phyloP scores from a whole-genome alignment of 2,797 vertebrate genomes.

The Mormyrops boulengeri region DNA sequence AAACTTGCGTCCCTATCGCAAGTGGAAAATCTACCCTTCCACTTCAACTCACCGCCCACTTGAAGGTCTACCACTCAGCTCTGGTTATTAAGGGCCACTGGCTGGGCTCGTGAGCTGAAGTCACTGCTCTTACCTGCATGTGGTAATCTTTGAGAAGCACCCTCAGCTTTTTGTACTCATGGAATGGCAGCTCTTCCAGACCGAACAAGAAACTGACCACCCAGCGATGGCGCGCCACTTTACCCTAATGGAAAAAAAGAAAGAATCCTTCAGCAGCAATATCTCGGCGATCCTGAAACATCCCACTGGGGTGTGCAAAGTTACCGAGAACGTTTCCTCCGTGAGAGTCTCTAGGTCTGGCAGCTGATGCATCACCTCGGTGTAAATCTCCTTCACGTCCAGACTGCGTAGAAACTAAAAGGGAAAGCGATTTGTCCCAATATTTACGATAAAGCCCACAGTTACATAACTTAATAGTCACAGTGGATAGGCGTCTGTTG shows the following conservation, averaged over 20 bases:
- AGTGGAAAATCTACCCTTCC: background rate
- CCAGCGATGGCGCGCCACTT: conserved; percentile 84
- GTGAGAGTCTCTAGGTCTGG: conserved; percentile 81
- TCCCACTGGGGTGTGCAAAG: background rate
- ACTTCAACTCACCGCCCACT: background rate
- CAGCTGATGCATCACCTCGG: conserved; percentile 72
- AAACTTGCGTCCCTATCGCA: background rate
- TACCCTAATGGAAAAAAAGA: conserved; percentile 55
- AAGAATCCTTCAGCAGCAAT: background rate
- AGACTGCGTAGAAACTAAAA: conserved; percentile 77
- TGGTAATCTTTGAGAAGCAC: conserved; percentile 75
- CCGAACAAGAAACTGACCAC: conserved; percentile 86
- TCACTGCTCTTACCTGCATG: conserved; percentile 74
- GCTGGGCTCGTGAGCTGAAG: too few species aligned
- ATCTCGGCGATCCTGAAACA: background rate
- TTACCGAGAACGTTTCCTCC: conserved; percentile 70
- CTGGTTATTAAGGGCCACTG: background rate
- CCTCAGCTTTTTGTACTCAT: conserved; percentile 86
- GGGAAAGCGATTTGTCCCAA: background rate
- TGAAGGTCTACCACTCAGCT: background rate
- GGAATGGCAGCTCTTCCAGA: conserved; percentile 50
- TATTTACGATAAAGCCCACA: background rate
- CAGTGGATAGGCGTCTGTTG: background rate
- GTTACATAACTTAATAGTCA: background rate
- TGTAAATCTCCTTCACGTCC: conserved; percentile 87